Evolutionary conservation across 2,113 vertebrate genomes (phyloP).

Genomic region (Psittacula cyanocephala): DNA sequence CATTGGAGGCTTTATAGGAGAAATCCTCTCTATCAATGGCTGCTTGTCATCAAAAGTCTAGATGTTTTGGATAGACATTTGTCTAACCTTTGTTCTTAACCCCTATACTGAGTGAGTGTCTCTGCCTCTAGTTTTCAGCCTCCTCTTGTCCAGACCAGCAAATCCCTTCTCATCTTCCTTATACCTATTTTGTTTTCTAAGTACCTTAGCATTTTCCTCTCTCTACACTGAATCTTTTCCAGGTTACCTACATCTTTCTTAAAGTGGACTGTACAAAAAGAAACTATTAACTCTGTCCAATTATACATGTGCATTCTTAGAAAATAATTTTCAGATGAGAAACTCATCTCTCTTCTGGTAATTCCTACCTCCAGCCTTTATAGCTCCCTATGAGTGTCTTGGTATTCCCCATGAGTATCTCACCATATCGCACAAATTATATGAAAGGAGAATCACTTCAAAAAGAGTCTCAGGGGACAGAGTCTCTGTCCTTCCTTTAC

Average conservation of each 20-base stretch:
- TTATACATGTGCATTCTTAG: background rate
- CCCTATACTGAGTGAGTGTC: background rate
- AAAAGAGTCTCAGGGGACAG: background rate
- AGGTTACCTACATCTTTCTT: background rate
- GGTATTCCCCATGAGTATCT: background rate
- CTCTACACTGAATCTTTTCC: background rate
- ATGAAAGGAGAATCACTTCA: background rate
- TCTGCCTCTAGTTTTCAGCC: background rate
- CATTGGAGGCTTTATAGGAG: background rate
- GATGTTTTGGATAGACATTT: background rate
- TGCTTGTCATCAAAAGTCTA: background rate
- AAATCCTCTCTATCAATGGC: background rate
- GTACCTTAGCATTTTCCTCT: background rate
- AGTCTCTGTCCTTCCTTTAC: background rate
- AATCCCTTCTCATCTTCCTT: background rate
- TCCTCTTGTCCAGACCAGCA: background rate
- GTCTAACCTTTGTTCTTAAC: background rate
- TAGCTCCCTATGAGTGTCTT: background rate
- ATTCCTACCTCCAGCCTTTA: background rate
- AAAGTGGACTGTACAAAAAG: accelerated
- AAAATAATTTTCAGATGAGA: background rate
- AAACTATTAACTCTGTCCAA: background rate
- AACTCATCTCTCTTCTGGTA: background rate
- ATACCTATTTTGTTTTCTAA: background rate
- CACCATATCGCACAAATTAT: background rate